A percentile compares a stretch with the other conserved stretches of the same genome.
Conservation (phyloP, 2,797 vertebrate genomes). For the Sternotherus odoratus region DNA sequence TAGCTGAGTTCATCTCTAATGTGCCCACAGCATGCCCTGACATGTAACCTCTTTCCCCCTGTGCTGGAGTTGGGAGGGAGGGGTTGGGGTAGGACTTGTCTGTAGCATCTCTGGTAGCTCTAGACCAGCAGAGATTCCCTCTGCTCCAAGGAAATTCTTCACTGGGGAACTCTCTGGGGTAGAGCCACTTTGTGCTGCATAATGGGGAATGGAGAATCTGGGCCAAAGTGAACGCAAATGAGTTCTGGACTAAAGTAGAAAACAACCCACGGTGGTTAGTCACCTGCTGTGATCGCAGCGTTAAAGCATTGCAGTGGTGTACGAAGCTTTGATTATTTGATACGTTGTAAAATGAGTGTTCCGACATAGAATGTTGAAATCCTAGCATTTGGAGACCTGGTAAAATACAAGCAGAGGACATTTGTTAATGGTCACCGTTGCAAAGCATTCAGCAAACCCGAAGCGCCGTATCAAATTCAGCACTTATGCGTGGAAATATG, state of each 20-base stretch:
- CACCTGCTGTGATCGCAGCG: neutral
- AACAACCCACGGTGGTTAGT: neutral
- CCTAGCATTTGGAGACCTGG: neutral
- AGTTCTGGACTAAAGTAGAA: neutral
- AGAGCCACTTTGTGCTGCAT: no score
- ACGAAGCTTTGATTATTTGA: neutral
- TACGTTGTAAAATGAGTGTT: neutral
- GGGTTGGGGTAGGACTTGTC: no score
- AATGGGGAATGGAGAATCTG: neutral
- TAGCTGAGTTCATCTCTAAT: neutral
- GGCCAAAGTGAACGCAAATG: neutral
- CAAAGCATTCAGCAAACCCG: no score
- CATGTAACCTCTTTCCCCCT: neutral
- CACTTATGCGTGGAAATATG: no score
- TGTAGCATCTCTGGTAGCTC: neutral
- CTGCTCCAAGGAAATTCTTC: no score
- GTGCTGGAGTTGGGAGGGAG: no score
- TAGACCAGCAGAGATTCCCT: neutral
- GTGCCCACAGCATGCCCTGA: neutral
- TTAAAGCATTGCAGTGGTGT: neutral
- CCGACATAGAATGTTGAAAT: neutral
- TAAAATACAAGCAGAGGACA: neutral
- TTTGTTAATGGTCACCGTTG: neutral
- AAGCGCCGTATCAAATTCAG: no score
- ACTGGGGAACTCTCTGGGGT: no score